Conservation (phyloP, 2,888 invertebrate genomes). For the Mechanitis messenoides region DNA sequence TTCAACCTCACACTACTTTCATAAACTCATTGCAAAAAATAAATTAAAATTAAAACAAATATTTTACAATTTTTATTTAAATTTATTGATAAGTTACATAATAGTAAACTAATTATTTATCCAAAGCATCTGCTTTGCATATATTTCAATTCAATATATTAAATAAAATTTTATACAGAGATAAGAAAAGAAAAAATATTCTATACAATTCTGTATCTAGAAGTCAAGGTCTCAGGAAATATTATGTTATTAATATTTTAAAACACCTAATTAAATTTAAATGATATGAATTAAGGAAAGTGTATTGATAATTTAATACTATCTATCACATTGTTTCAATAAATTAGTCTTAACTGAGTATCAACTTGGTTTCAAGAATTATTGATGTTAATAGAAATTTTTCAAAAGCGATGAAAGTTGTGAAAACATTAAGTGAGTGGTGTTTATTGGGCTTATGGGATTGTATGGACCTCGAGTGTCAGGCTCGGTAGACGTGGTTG, state of each 20-base stretch:
- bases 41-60: too few relatives aligned
- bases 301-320: conserved; percentile 9
- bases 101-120: too few relatives aligned
- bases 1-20: too few relatives aligned
- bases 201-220: not conserved
- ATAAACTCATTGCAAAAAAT: too few relatives aligned
- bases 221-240: too few relatives aligned
- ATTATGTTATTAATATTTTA: not conserved
- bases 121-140: too few relatives aligned
- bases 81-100: too few relatives aligned
- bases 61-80: too few relatives aligned
- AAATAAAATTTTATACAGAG: not conserved
- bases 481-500: conserved; percentile 31
- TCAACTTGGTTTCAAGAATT: conserved; percentile 3
- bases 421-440: conserved; percentile 46
- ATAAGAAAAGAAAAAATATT: conserved; percentile 3
- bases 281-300: not conserved
- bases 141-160: too few relatives aligned
- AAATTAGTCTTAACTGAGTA: conserved; percentile 16
- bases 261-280: too few relatives aligned
- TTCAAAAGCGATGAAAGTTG: conserved; percentile 56
- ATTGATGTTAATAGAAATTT: conserved; percentile 48
- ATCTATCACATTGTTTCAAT: conserved; percentile 25
- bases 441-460: conserved; percentile 44
- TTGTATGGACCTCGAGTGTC: conserved; percentile 37